Base-by-base conservation (phyloP, 2,888 invertebrate species). In the Hypomecis atomaria region DNA sequence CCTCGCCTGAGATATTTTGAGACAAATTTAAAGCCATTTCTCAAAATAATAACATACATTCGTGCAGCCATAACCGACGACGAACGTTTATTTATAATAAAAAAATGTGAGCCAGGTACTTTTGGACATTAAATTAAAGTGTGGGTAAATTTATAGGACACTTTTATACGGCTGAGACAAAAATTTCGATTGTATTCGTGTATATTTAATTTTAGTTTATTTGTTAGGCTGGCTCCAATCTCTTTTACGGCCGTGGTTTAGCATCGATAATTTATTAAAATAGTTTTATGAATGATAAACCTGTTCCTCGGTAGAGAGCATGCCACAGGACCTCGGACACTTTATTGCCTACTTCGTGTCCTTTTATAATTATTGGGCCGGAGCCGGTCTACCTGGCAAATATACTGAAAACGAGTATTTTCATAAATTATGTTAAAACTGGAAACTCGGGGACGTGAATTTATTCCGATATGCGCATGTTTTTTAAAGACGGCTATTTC, bases 181-280 rank as follows among this genome's bases (percentile, higher is more conserved):
- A 92, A 92, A 91, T 92, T 91, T 90, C 89, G 90, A 91, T 92
- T 92, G 92, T 92, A 80, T 84, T 86, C 89, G 87, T 92, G 91
- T 92, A 91, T 92, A 92, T 92, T 92, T 92, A 92, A 92, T 92
- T 90, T 92, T 90, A 86, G 88, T 92, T 90, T 92, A 90, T 92
- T 91, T 92, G 90, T 90, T 90, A 90, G 88, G 81, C 82, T 81
- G 83, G 80, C 80, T 87, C 88, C 88, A 88, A 88, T 88, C 87
- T 89, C 86, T 88, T 92, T 90, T 90, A 91, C 85, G 85, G 79
- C 75, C 72, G 78, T 79, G 86, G 88, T 89, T 90, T 89, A 89
- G 89, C 87, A 86, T 88, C 84, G 85, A 88, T 87, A 85, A 85
- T 87, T 88, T 89, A 89, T 90, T 89, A 89, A 89, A 89, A 90